These are phyloP conservation scores for Puffinus mauretanicus DNA, from an alignment of 2,113 vertebrate genomes.

Conservation along the genomic window DNA sequence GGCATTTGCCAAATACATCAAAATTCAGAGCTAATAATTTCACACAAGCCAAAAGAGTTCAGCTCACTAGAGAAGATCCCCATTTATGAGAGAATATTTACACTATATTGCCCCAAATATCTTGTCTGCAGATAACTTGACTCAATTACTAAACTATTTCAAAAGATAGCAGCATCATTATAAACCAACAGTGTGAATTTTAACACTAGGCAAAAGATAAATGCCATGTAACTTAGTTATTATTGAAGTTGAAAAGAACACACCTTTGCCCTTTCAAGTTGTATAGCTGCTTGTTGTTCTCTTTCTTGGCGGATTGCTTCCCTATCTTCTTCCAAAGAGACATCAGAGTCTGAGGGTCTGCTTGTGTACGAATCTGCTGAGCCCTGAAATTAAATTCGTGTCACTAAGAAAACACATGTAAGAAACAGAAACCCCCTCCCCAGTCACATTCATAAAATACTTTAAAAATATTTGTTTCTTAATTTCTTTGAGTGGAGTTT, in stretches of 20 bases:
- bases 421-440: background rate
- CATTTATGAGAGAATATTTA: background rate
- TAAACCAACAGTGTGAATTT: background rate
- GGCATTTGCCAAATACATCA: background rate
- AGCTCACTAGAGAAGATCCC: background rate
- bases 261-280: conserved; percentile 97
- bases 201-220: background rate
- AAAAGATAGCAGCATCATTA: background rate
- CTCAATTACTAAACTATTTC: background rate
- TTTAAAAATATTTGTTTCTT: background rate
- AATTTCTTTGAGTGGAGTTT: background rate
- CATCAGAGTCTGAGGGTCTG: conserved; percentile 98
- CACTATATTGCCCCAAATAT: background rate
- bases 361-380: conserved; percentile 99
- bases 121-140: background rate
- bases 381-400: conserved; percentile 77
- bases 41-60: background rate
- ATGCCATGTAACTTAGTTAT: fast-evolving
- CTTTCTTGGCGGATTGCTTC: conserved; percentile 92
- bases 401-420: background rate
- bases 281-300: conserved; percentile 93
- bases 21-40: background rate
- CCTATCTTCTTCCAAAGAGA: conserved; percentile 96
- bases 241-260: background rate
- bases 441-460: background rate